phyloP scores from a whole-genome alignment of 1,140 invertebrate species.

The Polyergus mexicanus region DNA sequence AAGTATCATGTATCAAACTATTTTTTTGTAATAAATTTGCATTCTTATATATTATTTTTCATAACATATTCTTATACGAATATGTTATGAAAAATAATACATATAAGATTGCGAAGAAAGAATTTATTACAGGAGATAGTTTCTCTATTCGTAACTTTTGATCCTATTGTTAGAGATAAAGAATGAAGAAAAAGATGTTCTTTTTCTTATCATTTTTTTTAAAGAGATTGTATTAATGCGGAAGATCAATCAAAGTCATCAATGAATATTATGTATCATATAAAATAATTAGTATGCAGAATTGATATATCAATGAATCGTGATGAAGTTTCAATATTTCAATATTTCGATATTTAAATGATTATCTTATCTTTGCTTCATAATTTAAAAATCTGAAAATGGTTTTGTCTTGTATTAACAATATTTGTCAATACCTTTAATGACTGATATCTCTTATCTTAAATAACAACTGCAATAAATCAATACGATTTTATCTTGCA shows the following conservation, averaged over 20 bases:
- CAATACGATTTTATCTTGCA: not conserved
- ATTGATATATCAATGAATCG: not conserved
- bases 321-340: not conserved
- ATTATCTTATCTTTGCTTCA: not conserved
- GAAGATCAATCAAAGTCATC: too few species aligned
- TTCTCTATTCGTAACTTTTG: not conserved
- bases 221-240: too few species aligned
- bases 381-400: not conserved
- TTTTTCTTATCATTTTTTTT: not conserved
- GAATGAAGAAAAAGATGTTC: not conserved
- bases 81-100: too few species aligned
- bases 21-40: too few species aligned
- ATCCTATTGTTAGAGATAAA: not conserved
- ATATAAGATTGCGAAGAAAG: too few species aligned
- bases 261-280: not conserved
- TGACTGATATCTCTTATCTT: not conserved
- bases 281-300: not conserved
- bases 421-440: not conserved
- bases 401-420: not conserved
- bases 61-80: too few species aligned
- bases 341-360: not conserved
- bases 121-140: too few species aligned
- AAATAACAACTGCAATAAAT: not conserved
- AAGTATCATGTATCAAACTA: too few species aligned
- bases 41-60: too few species aligned